Percentiles rank a stretch among this genome's conserved stretches.
Evolutionary conservation across 2,113 vertebrate genomes (phyloP).

Genomic region (Pygoscelis antarcticus): DNA sequence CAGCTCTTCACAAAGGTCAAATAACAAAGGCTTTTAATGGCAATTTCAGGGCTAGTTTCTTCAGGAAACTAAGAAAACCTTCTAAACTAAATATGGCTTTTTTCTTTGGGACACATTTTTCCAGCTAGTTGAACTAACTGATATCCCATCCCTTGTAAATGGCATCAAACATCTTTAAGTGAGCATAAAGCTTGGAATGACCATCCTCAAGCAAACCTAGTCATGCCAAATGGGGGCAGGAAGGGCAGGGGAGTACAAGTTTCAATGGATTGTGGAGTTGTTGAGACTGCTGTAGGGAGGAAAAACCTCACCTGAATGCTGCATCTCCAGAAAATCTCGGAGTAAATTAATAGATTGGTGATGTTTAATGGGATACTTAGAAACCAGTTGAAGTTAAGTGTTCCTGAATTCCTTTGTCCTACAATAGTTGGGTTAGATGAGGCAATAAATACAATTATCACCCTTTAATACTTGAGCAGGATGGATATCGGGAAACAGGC

Average conservation of each 20-base stretch:
- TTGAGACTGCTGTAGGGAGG: background rate
- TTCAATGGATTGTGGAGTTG: fast-evolving
- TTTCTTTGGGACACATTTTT: background rate
- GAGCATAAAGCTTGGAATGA: background rate
- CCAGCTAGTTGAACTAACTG: background rate
- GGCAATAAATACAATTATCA: background rate
- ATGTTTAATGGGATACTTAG: background rate
- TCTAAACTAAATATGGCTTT: background rate
- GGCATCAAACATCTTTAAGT: background rate
- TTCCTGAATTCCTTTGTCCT: background rate
- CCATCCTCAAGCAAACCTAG: background rate
- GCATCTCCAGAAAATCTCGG: background rate
- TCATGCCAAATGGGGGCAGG: fast-evolving
- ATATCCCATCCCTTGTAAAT: background rate
- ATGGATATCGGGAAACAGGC: background rate
- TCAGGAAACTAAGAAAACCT: background rate
- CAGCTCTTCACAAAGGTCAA: background rate
- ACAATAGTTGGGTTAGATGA: background rate
- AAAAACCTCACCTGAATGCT: background rate
- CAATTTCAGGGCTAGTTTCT: background rate
- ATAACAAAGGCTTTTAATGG: background rate
- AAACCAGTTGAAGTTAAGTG: background rate
- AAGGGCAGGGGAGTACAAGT: background rate
- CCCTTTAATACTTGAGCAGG: background rate
- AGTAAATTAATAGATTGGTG: background rate